These are phyloP conservation scores for Epinephelus awoara DNA, from an alignment of 2,797 vertebrate species.

Conservation along the genomic window DNA sequence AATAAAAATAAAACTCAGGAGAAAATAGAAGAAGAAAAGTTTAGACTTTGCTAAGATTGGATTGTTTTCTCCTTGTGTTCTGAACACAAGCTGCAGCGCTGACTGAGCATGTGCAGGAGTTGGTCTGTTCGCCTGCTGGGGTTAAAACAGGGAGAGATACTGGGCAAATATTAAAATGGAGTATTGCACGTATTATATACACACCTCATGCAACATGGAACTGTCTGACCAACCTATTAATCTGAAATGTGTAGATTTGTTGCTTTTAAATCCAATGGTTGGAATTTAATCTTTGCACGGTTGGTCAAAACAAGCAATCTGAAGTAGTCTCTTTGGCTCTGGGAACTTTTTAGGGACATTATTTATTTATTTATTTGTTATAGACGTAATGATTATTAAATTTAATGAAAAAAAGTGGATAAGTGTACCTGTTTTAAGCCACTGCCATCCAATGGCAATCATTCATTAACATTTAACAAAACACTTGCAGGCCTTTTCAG, in stretches of 20 bases:
- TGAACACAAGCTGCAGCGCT: not conserved
- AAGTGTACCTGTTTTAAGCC: too few relatives aligned
- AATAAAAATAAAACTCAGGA: conserved; percentile 11
- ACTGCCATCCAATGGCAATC: too few relatives aligned
- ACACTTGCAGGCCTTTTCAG: too few relatives aligned
- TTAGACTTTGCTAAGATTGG: conserved; percentile 11
- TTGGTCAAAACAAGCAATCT: too few relatives aligned
- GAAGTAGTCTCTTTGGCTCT: too few relatives aligned
- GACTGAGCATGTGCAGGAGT: not conserved
- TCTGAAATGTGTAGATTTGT: not conserved
- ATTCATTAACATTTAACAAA: too few relatives aligned
- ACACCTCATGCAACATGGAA: not conserved
- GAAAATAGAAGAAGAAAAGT: not conserved
- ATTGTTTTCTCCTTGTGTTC: not conserved
- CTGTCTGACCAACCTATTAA: not conserved
- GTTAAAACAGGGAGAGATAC: conserved; percentile 6
- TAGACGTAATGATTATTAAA: too few relatives aligned
- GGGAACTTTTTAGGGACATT: too few relatives aligned
- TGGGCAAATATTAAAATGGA: not conserved
- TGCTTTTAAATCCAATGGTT: not conserved
- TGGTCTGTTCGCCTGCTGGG: not conserved
- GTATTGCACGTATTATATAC: not conserved
- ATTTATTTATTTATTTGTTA: too few relatives aligned
- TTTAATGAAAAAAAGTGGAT: too few relatives aligned
- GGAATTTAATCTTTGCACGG: not conserved